These are phyloP conservation scores for Fissipunctia ypsillon DNA, from an alignment of 2,888 invertebrate genomes.

Conservation along the genomic window DNA sequence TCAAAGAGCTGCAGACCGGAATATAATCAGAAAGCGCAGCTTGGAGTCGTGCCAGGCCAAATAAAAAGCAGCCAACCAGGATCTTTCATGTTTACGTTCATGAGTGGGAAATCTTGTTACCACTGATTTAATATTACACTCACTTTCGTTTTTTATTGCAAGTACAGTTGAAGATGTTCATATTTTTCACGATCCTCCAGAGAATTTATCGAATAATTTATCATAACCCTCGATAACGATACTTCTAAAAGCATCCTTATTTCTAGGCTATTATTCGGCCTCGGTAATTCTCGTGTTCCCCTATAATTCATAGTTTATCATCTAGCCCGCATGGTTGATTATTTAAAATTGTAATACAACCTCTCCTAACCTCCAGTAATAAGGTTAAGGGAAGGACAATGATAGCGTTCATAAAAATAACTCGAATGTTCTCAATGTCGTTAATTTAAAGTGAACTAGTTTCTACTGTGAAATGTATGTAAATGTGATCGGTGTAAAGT, in stretches of 20 bases:
- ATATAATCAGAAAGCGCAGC: constrained; percentile 51
- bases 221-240: neutral
- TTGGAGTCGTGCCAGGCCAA: constrained; percentile 53
- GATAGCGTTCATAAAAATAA: constrained; percentile 56
- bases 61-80: constrained; percentile 57
- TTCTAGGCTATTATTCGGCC: constrained; percentile 51
- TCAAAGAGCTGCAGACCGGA: constrained; percentile 52
- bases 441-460: constrained; percentile 41
- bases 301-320: constrained; percentile 65
- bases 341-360: constrained; percentile 44
- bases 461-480: constrained; percentile 52
- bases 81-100: constrained; percentile 50
- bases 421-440: constrained; percentile 42
- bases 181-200: neutral
- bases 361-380: constrained; percentile 54
- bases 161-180: neutral
- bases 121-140: constrained; percentile 21
- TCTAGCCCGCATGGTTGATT: constrained; percentile 64
- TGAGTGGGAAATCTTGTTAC: constrained; percentile 43
- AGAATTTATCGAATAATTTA: neutral
- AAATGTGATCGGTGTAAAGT: constrained; percentile 44
- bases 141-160: constrained; percentile 15
- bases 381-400: constrained; percentile 62
- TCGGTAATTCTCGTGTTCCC: constrained; percentile 58
- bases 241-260: constrained; percentile 12